phyloP scores from a whole-genome alignment of 30 jellyfish, hydroid and myxozoan genomes.

The Cassiopea xamachana region DNA sequence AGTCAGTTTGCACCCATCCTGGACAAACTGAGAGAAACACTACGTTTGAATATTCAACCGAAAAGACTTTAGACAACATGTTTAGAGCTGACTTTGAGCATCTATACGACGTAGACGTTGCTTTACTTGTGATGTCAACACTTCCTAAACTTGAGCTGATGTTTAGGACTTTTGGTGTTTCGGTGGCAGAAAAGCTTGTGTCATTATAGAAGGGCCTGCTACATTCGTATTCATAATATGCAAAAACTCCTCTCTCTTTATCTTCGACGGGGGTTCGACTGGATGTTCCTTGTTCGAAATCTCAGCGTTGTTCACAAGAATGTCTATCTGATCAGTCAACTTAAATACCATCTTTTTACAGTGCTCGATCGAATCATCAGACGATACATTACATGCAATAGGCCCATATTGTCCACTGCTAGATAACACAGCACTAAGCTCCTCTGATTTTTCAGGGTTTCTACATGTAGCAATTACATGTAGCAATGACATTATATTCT shows the following conservation, averaged over 20 bases:
- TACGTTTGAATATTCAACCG: neutral
- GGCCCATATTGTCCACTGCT: neutral
- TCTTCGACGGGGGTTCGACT: conserved; percentile 23
- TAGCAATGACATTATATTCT: conserved; percentile 3
- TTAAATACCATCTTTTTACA: neutral
- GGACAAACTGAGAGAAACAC: neutral
- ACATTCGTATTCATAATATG: conserved; percentile 22
- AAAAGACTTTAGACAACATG: conserved; percentile 11
- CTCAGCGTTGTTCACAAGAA: conserved; percentile 3
- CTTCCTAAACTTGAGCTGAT: conserved; percentile 17
- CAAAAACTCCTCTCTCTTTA: conserved; percentile 14
- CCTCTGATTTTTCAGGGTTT: neutral
- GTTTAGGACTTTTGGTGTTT: conserved; percentile 2
- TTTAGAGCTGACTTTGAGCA: conserved; percentile 18
- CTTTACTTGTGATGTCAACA: neutral
- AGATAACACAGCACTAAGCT: neutral
- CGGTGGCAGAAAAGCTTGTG: conserved; percentile 7
- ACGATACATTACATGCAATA: conserved; percentile 9
- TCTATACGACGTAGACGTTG: neutral
- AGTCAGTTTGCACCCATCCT: conserved; percentile 30
- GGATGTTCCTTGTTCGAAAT: conserved; percentile 14
- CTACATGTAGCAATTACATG: neutral
- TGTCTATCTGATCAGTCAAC: neutral
- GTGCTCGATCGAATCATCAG: conserved; percentile 2
- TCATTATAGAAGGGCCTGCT: conserved; percentile 6